These are phyloP conservation scores for Loris lydekkerianus DNA, from an alignment of 2,797 vertebrate species.

Conservation along the genomic window DNA sequence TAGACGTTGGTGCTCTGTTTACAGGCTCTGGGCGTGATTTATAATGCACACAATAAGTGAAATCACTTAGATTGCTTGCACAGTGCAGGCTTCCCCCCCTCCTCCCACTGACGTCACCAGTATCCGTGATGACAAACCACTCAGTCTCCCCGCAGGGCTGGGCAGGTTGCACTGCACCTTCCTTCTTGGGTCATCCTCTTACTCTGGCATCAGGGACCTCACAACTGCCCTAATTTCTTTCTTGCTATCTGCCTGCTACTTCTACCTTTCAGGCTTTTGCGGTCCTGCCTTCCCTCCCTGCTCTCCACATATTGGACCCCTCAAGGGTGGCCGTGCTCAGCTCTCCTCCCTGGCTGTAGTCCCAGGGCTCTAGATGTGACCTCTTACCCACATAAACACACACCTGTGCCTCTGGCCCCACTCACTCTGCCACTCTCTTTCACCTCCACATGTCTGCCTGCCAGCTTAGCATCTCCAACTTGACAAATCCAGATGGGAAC, in stretches of 20 bases:
- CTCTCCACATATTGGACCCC: not conserved
- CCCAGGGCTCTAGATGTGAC: not conserved
- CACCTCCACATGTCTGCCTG: no score
- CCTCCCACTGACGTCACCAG: not conserved
- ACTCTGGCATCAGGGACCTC: not conserved
- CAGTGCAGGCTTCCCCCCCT: not conserved
- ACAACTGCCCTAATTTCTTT: not conserved
- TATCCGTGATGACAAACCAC: not conserved
- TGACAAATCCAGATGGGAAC: not conserved
- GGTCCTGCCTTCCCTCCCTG: not conserved
- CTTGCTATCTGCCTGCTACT: not conserved
- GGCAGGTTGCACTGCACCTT: not conserved
- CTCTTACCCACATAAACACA: not conserved
- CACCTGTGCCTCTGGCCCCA: fast-evolving
- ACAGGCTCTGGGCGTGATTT: not conserved
- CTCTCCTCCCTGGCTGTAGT: not conserved
- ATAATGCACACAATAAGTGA: not conserved
- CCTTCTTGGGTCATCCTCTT: not conserved
- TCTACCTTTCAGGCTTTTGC: not conserved
- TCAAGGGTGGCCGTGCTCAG: not conserved
- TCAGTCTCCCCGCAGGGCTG: not conserved
- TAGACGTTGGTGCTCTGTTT: not conserved
- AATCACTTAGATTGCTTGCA: not conserved
- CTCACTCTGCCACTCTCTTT: not conserved
- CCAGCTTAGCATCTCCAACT: not conserved